phyloP scores from a whole-genome alignment of 2,888 invertebrate genomes.

The Macrosiphum euphorbiae region DNA sequence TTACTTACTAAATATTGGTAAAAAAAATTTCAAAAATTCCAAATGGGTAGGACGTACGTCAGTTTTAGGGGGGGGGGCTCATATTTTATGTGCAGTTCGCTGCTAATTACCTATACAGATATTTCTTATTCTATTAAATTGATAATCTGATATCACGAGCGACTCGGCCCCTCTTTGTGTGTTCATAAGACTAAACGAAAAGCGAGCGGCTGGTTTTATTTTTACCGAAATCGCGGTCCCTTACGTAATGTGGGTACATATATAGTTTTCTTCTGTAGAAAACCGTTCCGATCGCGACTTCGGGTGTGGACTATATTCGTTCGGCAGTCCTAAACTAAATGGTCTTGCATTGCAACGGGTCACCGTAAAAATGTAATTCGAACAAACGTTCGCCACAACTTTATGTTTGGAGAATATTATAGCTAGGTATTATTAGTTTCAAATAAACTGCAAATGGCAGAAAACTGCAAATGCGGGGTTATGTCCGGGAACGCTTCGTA shows the following conservation, averaged over 20 bases:
- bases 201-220: background rate
- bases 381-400: background rate
- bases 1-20: no score
- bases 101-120: no score
- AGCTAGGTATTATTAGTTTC: no score
- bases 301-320: background rate
- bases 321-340: background rate
- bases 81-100: no score
- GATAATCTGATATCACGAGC: no score
- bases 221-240: background rate
- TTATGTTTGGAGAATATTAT: background rate
- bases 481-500: background rate
- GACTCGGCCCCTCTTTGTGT: no score
- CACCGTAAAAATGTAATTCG: background rate
- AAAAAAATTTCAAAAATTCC: no score
- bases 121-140: no score
- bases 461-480: no score
- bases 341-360: background rate
- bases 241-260: background rate
- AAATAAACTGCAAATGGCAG: background rate
- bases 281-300: background rate
- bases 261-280: background rate
- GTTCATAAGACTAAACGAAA: background rate
- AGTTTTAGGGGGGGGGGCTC: no score
- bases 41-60: no score